Evolutionary conservation across 2,797 vertebrate genomes (phyloP), one percentile per base, ranked within the genome.

Genomic region (Caiman crocodilus): DNA sequence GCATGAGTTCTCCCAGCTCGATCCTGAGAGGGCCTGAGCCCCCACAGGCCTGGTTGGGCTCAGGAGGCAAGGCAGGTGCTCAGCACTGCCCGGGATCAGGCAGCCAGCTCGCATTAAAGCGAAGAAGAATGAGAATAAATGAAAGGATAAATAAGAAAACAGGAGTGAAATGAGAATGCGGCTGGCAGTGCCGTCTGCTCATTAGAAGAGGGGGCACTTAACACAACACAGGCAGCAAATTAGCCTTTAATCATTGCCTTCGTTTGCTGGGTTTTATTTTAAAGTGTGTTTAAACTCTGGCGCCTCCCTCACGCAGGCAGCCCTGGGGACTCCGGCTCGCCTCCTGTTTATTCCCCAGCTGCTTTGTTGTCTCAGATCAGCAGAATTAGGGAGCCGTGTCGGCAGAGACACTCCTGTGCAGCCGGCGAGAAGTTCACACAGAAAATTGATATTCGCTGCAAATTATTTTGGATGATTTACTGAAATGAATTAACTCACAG

Each of bases 401-500:
- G 85, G 96, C 77, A 95, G 96, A 97, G 96, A 96, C 76, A 82
- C 95, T 97, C 90, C 60, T 89, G 90, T 92, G 94, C 95, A 96
- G 96, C 82, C 90, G 56, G 94, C 65, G 78, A 96, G 95, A 97
- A 93, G 94, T 92, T 98, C 96, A 91, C 91, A 93, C 64, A 79
- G 90, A 94, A 94, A 97, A 97, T 93, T 91, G 95, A 96, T 94
- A 97, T 94, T 94, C 74, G 77, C 85, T 4, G 59, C 91, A 85
- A 96, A 96, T 97, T 96, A 96, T 96, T 97, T 92, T 89, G 94
- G 94, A 95, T 97, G 96, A 96, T 97, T 97, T 96, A 94, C 95
- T 95, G 95, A 92, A 94, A 94, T 94, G 96, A 95, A 97, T 97
- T 97, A 97, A 96, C 95, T 95, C 50, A 3, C 76, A 23, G 96